Evolutionary conservation across 1,140 invertebrate genomes (phyloP).

Genomic region (Portunus trituberculatus): DNA sequence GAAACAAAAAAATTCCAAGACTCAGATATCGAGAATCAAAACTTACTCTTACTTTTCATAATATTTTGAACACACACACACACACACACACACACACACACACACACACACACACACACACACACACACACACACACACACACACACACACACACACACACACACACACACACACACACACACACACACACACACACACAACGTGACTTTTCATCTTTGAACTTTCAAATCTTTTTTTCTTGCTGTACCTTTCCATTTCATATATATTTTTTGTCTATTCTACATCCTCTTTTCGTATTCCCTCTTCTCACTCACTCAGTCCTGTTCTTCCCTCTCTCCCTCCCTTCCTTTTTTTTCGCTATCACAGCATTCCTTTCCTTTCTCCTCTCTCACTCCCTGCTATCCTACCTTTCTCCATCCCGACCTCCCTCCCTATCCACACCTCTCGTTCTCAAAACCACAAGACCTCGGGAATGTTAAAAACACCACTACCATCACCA

Average conservation of each 20-base stretch:
- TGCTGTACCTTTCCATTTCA: background rate
- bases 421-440: too few relatives aligned
- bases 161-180: conserved; percentile 42
- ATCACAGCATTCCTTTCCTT: background rate
- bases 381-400: background rate
- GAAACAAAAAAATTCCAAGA: too few relatives aligned
- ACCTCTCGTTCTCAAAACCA: background rate
- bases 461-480: conserved; percentile 5
- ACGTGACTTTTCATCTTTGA: background rate
- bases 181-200: conserved; percentile 28
- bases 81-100: too few relatives aligned
- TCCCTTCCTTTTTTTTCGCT: background rate
- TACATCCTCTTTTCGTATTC: background rate
- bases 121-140: too few relatives aligned
- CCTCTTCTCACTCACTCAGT: background rate
- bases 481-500: background rate
- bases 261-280: background rate
- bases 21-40: too few relatives aligned
- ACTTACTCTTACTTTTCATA: too few relatives aligned
- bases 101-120: too few relatives aligned
- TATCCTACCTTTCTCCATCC: too few relatives aligned
- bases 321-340: background rate
- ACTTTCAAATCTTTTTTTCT: background rate
- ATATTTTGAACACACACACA: too few relatives aligned
- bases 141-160: background rate